Conservation (phyloP, 64 coral and sea anemone genomes). For the Astreopora myriophthalma region DNA sequence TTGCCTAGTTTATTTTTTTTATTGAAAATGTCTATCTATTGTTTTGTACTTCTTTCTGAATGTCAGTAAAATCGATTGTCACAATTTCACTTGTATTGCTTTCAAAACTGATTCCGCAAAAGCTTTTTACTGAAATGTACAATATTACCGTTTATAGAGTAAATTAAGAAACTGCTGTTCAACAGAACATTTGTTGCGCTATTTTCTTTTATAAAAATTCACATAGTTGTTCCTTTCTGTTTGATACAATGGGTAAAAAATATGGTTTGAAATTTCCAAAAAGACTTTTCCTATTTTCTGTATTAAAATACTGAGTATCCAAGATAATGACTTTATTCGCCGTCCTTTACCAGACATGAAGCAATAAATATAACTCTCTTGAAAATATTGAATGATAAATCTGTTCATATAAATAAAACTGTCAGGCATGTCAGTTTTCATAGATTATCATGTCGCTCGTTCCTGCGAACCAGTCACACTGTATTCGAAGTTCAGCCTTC, state of each 20-base stretch:
- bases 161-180: background rate
- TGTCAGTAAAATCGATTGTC: too few relatives aligned
- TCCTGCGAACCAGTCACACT: background rate
- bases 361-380: background rate
- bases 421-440: background rate
- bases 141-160: background rate
- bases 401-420: background rate
- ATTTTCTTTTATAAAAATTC: background rate
- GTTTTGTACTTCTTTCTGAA: too few relatives aligned
- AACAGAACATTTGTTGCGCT: background rate
- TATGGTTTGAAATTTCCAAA: background rate
- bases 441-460: background rate
- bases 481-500: background rate
- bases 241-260: slow-evolving; percentile 12
- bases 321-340: background rate
- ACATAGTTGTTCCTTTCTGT: slow-evolving; percentile 13
- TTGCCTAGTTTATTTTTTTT: background rate
- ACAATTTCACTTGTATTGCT: background rate
- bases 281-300: background rate
- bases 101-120: background rate
- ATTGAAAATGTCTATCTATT: background rate
- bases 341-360: background rate
- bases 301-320: background rate
- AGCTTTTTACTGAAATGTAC: too few relatives aligned
- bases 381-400: background rate